Evolutionary conservation across 1,140 invertebrate species (phyloP), one percentile per base, ranked within the genome.

Genomic region (Akabosia matsudoensis): DNA sequence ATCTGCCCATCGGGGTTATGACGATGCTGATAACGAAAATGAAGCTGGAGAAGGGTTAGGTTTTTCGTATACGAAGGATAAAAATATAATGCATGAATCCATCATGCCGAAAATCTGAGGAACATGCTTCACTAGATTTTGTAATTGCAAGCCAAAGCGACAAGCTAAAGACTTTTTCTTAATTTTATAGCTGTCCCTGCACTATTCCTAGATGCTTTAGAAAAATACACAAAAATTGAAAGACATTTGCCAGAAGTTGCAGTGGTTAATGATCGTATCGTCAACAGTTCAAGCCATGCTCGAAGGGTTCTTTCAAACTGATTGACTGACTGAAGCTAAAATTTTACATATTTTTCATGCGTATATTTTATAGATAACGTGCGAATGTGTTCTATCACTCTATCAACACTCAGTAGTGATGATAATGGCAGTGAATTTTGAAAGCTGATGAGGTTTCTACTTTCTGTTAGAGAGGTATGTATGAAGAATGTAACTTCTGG

Each of bases 211-310:
- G 37, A 45, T 45, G 7, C 7, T 45, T 45, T 18, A 18, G 18
- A 45, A 45, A 18, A 18, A 45, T 45, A 45, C 37, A 45, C 37
- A 45, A 56, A 24, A 56, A 24, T 4, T 24, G 54, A 56, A 56
- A 56, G 54, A 56, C 54, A 56, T 56, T 56, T 22, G 24, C 54
- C 54, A 56, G 22, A 56, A 56, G 54, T 56, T 56, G 54, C 54
- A 56, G 54, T 22, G 18, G 54, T 56, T n/a, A 24, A 16, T 56
- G 37, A 45, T 45, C 7, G 7, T 45, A 45, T 45, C 37, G 37
- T 45, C 7, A n/a, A n/a, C n/a, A n/a, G n/a, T n/a, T 45, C 37
- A 45, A 10, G 37, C 37, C 37, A 45, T 10, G n/a, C 54, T 22
- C 4, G 24, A 56, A 67, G 26, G 10, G n/a, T 67, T 67, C 26